Percentiles rank a stretch among this genome's conserved stretches.
Evolutionary conservation across 2,113 vertebrate genomes (phyloP).

Genomic region (Cephalophus harveyi): DNA sequence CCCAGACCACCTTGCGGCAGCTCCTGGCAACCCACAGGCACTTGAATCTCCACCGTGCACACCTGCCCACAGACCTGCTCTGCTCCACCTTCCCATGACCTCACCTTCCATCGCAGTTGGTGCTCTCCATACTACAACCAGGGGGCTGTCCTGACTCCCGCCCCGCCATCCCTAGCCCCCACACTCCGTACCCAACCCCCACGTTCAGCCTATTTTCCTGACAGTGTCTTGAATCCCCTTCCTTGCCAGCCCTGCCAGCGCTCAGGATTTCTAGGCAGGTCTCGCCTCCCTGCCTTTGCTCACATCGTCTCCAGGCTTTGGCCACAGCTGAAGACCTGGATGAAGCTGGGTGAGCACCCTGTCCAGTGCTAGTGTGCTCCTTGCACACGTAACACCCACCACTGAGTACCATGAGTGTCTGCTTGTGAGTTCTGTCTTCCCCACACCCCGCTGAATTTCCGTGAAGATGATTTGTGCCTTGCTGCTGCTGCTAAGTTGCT

Average conservation of each 20-base stretch:
- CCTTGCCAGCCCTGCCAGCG: neutral
- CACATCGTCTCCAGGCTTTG: accelerated
- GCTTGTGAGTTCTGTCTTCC: neutral
- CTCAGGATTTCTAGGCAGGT: neutral
- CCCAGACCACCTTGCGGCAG: accelerated
- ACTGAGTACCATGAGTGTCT: accelerated
- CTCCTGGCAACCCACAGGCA: neutral
- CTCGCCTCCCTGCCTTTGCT: neutral
- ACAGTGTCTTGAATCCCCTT: neutral
- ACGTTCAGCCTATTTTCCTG: neutral
- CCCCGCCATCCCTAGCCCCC: neutral
- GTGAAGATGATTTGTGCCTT: neutral
- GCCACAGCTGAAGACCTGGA: accelerated
- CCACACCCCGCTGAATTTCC: neutral
- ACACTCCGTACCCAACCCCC: accelerated
- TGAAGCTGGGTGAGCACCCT: neutral
- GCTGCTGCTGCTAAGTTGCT: too few relatives aligned
- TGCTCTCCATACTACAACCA: neutral
- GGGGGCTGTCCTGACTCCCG: neutral
- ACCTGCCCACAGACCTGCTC: neutral
- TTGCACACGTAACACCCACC: accelerated
- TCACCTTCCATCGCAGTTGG: accelerated
- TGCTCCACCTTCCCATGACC: neutral
- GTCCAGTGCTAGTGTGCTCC: accelerated
- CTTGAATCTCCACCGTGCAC: neutral